Base-by-base conservation (phyloP, 2,113 vertebrate species). In the Marcusenius ussheri region DNA sequence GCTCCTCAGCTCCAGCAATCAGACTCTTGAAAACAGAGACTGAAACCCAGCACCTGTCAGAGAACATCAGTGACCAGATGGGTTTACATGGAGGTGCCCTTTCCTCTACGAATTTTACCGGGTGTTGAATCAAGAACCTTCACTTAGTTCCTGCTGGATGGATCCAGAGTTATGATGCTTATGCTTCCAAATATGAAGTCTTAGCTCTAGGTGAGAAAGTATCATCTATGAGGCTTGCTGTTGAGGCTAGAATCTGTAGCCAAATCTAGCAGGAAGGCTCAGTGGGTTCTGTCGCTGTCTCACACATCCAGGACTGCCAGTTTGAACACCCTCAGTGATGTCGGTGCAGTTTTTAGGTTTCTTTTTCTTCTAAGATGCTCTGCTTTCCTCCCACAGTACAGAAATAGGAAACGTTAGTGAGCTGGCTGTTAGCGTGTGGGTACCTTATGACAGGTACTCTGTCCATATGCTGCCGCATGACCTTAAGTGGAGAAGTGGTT, bases 1-100 rank as follows among this genome's bases (percentile, higher is more conserved):
- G 94, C 92, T 93, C 91, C 92, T 93, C 92, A 91, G 92, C 83
- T 51, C 35, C 74, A 90, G 92, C 92, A 91, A 93, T 93, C 93
- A 92, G 92, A 90, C 89, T 45, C 89, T 45, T 42, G 85, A 83
- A 90, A 87, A 90, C 62, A 47, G 24, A 51, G 86, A 51, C 58
- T 90, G 90, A 84, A 80, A 90, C 89, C 51, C 89, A 88, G 85
- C 74, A 17, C 31, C 46, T 8, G 10, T 39, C 66, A 45, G 19
- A 19, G 27, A 47, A 24, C 47, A 53, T 49, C 49, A 53, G 35
- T 56, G 49, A 83, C 50, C 85, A 21, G 45, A 87, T 10, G 3
- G 50, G 85, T 8, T 56, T 56, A 87, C 49, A 53, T 35, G 27
- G 17, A 8, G 5, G 47, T 53, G 17, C 19, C 27, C 15, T 53